phyloP scores from a whole-genome alignment of 1,140 invertebrate species.

The Leptestheria dahalacensis region DNA sequence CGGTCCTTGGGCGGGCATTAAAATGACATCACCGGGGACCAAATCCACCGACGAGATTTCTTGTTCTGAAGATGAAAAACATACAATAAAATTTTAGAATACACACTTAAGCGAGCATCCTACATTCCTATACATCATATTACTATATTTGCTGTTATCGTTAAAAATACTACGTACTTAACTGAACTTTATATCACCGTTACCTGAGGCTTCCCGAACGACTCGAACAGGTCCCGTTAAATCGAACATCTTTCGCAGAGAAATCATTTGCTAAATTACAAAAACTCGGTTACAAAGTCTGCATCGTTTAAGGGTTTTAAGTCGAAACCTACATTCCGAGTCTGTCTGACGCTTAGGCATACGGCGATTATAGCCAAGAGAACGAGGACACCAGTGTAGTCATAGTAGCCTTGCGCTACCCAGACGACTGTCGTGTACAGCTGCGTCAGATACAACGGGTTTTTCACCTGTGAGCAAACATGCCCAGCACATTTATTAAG shows the following conservation, averaged over 20 bases:
- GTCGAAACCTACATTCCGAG: slow-evolving; percentile 25
- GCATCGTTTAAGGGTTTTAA: not conserved
- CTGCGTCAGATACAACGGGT: slow-evolving; percentile 33
- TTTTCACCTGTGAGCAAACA: slow-evolving; percentile 22
- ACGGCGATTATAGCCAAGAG: slow-evolving; percentile 27
- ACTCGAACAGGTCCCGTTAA: slow-evolving; percentile 15
- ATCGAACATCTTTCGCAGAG: slow-evolving; percentile 17
- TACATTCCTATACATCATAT: not conserved
- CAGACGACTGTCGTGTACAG: slow-evolving; percentile 30
- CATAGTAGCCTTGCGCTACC: slow-evolving; percentile 26
- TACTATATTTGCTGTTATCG: slow-evolving; percentile 4
- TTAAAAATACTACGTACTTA: not conserved
- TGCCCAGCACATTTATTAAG: not conserved
- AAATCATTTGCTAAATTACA: slow-evolving; percentile 17
- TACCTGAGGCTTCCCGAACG: slow-evolving; percentile 15
- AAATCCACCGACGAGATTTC: slow-evolving; percentile 20
- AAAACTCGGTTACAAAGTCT: not conserved
- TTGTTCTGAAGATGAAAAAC: slow-evolving; percentile 15
- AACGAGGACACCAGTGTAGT: slow-evolving; percentile 27
- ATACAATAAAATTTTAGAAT: not conserved
- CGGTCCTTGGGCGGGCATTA: slow-evolving; percentile 17
- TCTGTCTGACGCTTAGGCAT: slow-evolving; percentile 26
- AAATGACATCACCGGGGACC: slow-evolving; percentile 26
- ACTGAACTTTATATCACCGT: not conserved
- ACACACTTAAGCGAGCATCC: not conserved